These are phyloP conservation scores for Ferdinandea cuprea DNA, from an alignment of 2,888 invertebrate genomes.

Conservation along the genomic window DNA sequence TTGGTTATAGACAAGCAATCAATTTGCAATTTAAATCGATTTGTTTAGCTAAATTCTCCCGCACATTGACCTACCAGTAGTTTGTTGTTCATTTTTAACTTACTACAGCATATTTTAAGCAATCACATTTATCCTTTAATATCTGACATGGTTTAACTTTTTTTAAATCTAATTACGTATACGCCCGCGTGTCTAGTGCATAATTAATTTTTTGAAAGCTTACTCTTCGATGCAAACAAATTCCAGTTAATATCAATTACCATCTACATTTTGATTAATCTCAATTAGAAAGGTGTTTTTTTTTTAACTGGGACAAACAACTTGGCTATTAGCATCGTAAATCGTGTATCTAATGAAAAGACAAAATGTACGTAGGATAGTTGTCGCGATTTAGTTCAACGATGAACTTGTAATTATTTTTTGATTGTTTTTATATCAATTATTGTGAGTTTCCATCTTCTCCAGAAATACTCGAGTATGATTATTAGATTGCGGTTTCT, in stretches of 20 bases:
- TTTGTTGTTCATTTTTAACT: background rate
- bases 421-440: no score
- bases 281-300: background rate
- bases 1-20: background rate
- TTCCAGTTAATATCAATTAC: background rate
- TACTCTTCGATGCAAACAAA: background rate
- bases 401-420: background rate
- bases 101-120: background rate
- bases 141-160: background rate
- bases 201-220: background rate
- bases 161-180: slow-evolving; percentile 37
- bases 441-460: no score
- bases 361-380: background rate
- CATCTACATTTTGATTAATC: background rate
- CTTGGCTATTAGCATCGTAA: no score
- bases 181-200: slow-evolving; percentile 30
- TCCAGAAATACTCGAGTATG: no score
- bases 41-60: background rate
- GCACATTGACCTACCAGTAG: background rate
- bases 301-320: background rate
- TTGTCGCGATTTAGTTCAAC: slow-evolving; percentile 4
- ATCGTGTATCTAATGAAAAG: background rate
- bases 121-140: no score
- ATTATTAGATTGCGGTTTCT: no score
- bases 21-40: slow-evolving; percentile 38